Evolutionary conservation across 2,797 vertebrate species (phyloP), one percentile per base, ranked within the genome.

Genomic region (Spheniscus humboldti): DNA sequence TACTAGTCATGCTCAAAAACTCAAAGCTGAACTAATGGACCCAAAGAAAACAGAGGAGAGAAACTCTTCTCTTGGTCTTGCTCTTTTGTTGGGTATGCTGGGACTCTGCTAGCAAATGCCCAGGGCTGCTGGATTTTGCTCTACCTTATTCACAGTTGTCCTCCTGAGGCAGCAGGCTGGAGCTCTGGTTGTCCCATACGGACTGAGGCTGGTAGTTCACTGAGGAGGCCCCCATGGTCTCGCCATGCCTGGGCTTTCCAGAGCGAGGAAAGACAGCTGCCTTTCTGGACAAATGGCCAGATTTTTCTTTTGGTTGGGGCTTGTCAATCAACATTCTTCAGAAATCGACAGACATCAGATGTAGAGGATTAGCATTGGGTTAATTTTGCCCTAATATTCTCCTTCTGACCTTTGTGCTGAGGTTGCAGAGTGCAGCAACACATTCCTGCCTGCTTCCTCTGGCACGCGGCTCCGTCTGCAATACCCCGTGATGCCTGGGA

Each of bases 401-500:
- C 64, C n/a, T 33, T 73, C 60, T 47, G 79, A 74, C 56, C 18
- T 4, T 68, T 48, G 74, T 60, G 39, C 71, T 50, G 89, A 81
- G 63, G 50, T 30, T 81, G 24, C 63, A 48, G 74, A 50, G 35
- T 3, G 10, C 62, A 91, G 71, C 6, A 13, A 79, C 33, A 39
- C 7, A 0, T 64, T 87, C 55, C 66, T 41, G 39, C 39, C 37
- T 45, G 18, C 57, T 76, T 84, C 71, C 43, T 47, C 71, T 69
- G 81, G 33, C 63, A 31, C 2, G 0, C 1, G 0, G 14, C 53
- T 52, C 57, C 3, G 4, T 20, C 76, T 91, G 73, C 50, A 56
- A 9, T 11, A 5, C 10, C 50, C 13, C 0, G 7, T 1, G 8
- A 17, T 17, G 78, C 74, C 45, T 53, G 63, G 50, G 86, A 87